Evolutionary conservation across 2,888 invertebrate genomes (phyloP), one percentile per base, ranked within the genome.

Genomic region (Synanthedon andrenaeformis): DNA sequence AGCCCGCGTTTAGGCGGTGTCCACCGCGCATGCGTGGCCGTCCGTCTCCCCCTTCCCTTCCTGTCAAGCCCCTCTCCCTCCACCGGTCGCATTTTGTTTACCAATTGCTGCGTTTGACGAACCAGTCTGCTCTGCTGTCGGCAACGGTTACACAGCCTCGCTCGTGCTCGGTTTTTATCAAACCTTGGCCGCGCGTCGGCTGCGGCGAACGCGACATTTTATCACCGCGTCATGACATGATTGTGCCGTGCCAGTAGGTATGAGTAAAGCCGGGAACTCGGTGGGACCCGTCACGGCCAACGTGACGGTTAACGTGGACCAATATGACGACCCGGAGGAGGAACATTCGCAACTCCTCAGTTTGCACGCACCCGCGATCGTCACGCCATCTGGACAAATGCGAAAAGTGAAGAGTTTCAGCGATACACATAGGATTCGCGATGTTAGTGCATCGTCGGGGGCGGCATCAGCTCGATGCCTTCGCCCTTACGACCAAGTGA

Each of bases 41-140:
- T 95, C 95, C 95, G 89, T 95, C 94, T 59, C 92, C 94, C 67
- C 94, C 88, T 95, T 96, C 87, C 94, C 95, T 94, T 74, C 76
- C 72, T 72, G 74, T 69, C 57, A 62, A 65, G 69, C 70, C 35
- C 35, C 35, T 10, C 35, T 35, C 77, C 82, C 83, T 65, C 70
- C 69, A 79, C 66, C 69, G 70, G 72, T 80, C 81, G 75, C 74
- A 80, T 71, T 82, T 76, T 84, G 84, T 85, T 85, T 84, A 86
- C 86, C 82, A 82, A 85, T 82, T 85, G 79, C 75, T 67, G 73
- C 83, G 83, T 83, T 79, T 82, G 82, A 83, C 82, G 78, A 82
- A 76, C 74, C 79, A 85, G 87, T 84, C 78, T 75, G 35, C 35
- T 84, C 78, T 75, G 35, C 35, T 35, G 79, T 79, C 79, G 76